Percentiles rank a stretch among this genome's conserved stretches.
Conservation (phyloP, 2,888 invertebrate genomes). For the Eudemis profundana region DNA sequence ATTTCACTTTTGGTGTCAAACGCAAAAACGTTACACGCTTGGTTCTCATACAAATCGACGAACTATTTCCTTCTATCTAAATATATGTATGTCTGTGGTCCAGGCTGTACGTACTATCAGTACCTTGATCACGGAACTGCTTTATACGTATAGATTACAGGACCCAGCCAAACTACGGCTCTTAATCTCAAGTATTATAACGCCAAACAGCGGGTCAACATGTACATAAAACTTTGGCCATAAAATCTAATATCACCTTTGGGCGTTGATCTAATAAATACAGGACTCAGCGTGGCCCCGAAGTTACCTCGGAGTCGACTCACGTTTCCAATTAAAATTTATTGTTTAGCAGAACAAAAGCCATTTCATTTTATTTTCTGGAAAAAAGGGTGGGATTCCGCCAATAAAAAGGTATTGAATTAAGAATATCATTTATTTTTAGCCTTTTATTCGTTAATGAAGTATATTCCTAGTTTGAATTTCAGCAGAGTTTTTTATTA, state of each 20-base stretch:
- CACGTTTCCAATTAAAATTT: conserved; percentile 45
- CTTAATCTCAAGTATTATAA: conserved; percentile 22
- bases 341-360: conserved; percentile 44
- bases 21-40: too few relatives aligned
- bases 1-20: too few relatives aligned
- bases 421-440: conserved; percentile 13
- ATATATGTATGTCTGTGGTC: too few relatives aligned
- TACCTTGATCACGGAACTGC: too few relatives aligned
- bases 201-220: conserved; percentile 4
- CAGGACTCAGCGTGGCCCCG: conserved; percentile 6
- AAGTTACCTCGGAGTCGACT: conserved; percentile 23
- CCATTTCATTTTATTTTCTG: conserved; percentile 42
- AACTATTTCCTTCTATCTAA: too few relatives aligned
- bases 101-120: too few relatives aligned
- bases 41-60: too few relatives aligned
- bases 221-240: conserved; percentile 30
- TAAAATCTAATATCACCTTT: conserved; percentile 37
- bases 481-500: background rate
- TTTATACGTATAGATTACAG: background rate
- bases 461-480: background rate
- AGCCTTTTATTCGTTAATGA: background rate
- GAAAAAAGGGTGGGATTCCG: conserved; percentile 8
- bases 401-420: conserved; percentile 22
- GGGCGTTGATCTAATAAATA: conserved; percentile 40
- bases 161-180: conserved; percentile 1